Base-by-base conservation (phyloP, 2,888 invertebrate genomes). In the Perizoma flavofasciatum region DNA sequence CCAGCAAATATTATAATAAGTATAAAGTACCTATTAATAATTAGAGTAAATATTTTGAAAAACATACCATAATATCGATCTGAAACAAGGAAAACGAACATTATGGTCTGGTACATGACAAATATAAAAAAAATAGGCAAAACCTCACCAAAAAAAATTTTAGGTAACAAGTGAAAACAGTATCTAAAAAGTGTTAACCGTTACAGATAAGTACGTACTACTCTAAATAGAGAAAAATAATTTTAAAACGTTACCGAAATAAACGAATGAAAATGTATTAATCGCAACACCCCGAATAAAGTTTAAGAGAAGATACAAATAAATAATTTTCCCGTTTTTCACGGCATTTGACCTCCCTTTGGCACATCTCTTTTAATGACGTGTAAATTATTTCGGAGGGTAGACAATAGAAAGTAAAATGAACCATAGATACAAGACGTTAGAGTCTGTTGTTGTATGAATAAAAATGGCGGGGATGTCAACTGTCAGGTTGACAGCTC, bases 401-500 rank as follows among this genome's bases (percentile, higher is more conserved):
- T 69, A 63, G 70, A 67, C 59, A 65, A 67, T 68, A 69, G 61
- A 67, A 70, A 67, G 61, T 50, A 69, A 71, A 70, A 59, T 66
- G 46, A 59, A 67, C 67, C 68, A 59, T 73, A 72, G 57, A 52
- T 49, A 46, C 5, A 7, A 43, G 35, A 39, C 0, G 33, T 54
- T 67, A 71, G 58, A 54, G 67, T 59, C 63, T 39, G 46, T 65
- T 67, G 66, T 65, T 62, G 39, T 52, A 48, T 37, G 41, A 54
- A 66, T 65, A 47, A 59, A 63, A 68, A 70, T 70, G 72, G 77
- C 73, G 77, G 76, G 75, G 72, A 71, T 75, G 74, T 84, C 83
- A 83, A 82, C 83, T 88, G 89, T 90, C 89, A 89, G 69, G 74
- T 78, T 87, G 89, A 89, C 88, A 83, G 82, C 78, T 78, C 73